Conservation (phyloP, 2,113 vertebrate genomes). For the Sinocyclocheilus anshuiensis region DNA sequence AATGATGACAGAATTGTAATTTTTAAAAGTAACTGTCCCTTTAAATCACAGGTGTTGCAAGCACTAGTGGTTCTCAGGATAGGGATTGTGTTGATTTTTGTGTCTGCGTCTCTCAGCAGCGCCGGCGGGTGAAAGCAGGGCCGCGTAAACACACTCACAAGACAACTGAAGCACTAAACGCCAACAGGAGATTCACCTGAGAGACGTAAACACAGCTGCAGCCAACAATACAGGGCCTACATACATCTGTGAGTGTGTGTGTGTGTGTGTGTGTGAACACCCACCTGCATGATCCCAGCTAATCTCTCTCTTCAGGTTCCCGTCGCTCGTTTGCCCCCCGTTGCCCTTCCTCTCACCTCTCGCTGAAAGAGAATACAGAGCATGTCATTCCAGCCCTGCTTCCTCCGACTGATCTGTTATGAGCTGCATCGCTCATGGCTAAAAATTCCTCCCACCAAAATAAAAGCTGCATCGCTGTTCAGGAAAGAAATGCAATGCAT, state of each 20-base stretch:
- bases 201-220: conserved; percentile 2
- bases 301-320: not conserved
- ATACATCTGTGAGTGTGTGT: not conserved
- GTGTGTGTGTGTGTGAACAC: not conserved
- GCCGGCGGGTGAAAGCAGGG: not conserved
- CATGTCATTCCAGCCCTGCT: not conserved
- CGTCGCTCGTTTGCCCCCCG: not conserved
- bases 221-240: no score
- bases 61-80: not conserved
- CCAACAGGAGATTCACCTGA: not conserved
- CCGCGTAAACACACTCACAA: not conserved
- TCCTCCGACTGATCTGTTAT: not conserved
- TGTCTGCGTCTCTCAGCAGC: not conserved
- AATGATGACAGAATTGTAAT: not conserved
- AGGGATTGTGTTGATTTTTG: not conserved
- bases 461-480: not conserved
- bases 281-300: conserved; percentile 8
- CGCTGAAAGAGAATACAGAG: conserved; percentile 10
- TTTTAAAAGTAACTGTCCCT: not conserved
- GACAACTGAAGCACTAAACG: not conserved
- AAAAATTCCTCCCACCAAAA: conserved; percentile 1
- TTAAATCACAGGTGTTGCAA: not conserved
- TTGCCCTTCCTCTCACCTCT: conserved; percentile 8
- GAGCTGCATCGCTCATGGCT: not conserved
- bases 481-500: not conserved